Conservation (phyloP, 2,888 invertebrate genomes). For the Julus scanicus region DNA sequence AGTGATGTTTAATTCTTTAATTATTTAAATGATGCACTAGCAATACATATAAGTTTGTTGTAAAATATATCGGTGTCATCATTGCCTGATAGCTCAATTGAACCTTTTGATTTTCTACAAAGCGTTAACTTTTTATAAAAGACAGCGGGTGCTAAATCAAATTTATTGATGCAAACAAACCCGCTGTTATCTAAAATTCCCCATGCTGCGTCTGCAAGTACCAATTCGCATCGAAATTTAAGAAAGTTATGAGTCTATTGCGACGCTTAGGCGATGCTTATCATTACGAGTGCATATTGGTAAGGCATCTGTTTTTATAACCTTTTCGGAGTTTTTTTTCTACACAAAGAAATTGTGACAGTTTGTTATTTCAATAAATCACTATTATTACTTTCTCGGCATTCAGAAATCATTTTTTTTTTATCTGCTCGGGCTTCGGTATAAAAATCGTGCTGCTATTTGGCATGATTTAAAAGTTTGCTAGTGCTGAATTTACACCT, state of each 20-base stretch:
- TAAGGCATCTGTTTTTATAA: constrained; percentile 39
- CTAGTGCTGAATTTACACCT: neutral
- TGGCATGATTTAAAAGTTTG: constrained; percentile 31
- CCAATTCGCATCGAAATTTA: constrained; percentile 38
- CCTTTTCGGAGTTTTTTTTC: neutral
- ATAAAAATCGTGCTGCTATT: neutral
- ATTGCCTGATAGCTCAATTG: neutral
- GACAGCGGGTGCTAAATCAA: constrained; percentile 42
- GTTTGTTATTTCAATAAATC: neutral
- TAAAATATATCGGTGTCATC: neutral
- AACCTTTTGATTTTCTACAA: constrained; percentile 3
- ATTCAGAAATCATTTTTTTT: neutral
- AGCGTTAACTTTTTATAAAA: constrained; percentile 23
- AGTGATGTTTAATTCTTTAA: neutral
- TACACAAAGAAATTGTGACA: constrained; percentile 7
- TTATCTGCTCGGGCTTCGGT: neutral
- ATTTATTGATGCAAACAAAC: constrained; percentile 42
- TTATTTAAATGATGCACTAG: neutral
- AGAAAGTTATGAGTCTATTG: constrained; percentile 23
- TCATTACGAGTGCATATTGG: constrained; percentile 6
- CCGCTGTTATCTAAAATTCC: constrained; percentile 38
- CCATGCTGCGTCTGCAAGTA: constrained; percentile 42
- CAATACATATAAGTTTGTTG: neutral
- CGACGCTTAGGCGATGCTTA: constrained; percentile 1
- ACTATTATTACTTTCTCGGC: neutral